A percentile compares a stretch with the other conserved stretches of the same genome.
phyloP scores from a whole-genome alignment of 64 coral and sea anemone genomes.

The Actinia equina region DNA sequence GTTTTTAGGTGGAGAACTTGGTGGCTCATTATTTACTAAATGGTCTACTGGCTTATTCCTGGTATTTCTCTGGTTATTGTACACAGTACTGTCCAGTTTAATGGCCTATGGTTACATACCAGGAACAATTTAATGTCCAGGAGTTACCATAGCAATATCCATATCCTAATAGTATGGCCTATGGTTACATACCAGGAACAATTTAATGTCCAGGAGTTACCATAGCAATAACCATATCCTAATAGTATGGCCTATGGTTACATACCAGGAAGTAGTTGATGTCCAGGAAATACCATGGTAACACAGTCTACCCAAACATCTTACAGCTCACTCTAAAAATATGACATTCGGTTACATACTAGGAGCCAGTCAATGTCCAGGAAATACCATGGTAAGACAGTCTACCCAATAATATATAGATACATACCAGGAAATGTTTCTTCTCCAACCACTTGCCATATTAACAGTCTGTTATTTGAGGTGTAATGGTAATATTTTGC shows the following conservation, averaged over 20 bases:
- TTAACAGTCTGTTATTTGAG: background rate
- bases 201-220: conserved; percentile 4
- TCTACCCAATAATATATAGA: background rate
- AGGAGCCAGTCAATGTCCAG: background rate
- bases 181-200: conserved; percentile 37
- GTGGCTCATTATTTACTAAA: conserved; percentile 65
- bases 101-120: conserved; percentile 67
- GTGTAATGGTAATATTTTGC: background rate
- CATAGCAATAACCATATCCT: background rate
- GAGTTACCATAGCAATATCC: background rate
- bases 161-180: conserved; percentile 24
- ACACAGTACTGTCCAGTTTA: conserved; percentile 68
- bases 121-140: conserved; percentile 2
- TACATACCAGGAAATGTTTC: too few species aligned
- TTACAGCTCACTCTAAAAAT: background rate
- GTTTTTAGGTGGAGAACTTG: conserved; percentile 80
- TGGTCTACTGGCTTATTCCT: conserved; percentile 51
- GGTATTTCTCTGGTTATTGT: conserved; percentile 61
- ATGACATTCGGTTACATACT: background rate
- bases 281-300: too few species aligned
- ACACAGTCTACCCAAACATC: too few species aligned
- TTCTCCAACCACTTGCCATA: background rate
- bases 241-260: conserved; percentile 56
- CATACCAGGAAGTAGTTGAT: background rate
- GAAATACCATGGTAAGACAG: background rate